These are phyloP conservation scores for Antechinus flavipes DNA, from an alignment of 2,113 vertebrate genomes.

Conservation along the genomic window DNA sequence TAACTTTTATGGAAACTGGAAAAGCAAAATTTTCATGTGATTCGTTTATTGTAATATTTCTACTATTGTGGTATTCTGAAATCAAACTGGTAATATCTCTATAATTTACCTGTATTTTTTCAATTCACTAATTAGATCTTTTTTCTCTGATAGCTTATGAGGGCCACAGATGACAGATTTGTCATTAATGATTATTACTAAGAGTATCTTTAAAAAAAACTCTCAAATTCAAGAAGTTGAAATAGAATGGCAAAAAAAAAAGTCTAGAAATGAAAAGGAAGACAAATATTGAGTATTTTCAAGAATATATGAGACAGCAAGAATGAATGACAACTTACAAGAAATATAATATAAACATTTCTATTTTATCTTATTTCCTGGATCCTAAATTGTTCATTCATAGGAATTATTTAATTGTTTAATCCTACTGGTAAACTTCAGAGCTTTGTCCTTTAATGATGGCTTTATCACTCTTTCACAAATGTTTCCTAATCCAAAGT, in stretches of 20 bases:
- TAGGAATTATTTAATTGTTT: conserved; percentile 66
- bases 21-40: too few relatives aligned
- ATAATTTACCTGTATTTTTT: background rate
- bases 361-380: conserved; percentile 4
- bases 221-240: background rate
- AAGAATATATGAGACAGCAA: background rate
- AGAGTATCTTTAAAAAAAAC: background rate
- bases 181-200: background rate
- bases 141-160: background rate
- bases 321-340: background rate
- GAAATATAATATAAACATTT: background rate
- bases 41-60: too few relatives aligned
- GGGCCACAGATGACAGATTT: background rate
- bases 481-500: background rate
- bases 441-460: conserved; percentile 68
- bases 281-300: background rate
- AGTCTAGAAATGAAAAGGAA: background rate
- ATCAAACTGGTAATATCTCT: too few relatives aligned
- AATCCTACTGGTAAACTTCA: conserved; percentile 52
- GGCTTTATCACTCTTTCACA: background rate
- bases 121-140: background rate
- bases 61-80: too few relatives aligned
- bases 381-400: conserved; percentile 56
- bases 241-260: background rate
- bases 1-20: too few relatives aligned